phyloP scores from a whole-genome alignment of 2,797 vertebrate genomes.

The Epinephelus malabaricus region DNA sequence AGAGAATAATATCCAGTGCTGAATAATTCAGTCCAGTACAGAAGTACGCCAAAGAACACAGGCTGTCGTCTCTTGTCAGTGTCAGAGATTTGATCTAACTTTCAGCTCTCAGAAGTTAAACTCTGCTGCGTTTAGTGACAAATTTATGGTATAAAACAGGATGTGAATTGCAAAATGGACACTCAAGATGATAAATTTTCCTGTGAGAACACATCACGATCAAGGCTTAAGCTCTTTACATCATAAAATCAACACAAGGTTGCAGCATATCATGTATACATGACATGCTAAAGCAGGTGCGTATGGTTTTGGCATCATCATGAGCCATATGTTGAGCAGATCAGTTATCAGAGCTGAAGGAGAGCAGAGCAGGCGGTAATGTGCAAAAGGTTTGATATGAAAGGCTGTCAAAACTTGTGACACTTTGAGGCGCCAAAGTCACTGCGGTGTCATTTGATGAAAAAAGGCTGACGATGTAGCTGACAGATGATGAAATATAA shows the following conservation, averaged over 20 bases:
- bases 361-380: background rate
- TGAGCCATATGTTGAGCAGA: constrained; percentile 18
- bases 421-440: too few species aligned
- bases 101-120: constrained; percentile 1
- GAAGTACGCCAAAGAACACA: constrained; percentile 1
- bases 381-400: too few species aligned
- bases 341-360: constrained; percentile 34
- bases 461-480: too few species aligned
- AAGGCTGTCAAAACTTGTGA: too few species aligned
- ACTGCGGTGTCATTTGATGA: too few species aligned
- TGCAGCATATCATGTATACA: background rate
- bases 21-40: constrained; percentile 24
- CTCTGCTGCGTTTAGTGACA: background rate
- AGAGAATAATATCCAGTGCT: constrained; percentile 8
- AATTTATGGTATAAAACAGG: background rate
- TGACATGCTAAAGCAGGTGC: background rate
- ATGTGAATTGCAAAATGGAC: background rate
- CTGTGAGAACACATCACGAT: background rate
- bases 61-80: constrained; percentile 3
- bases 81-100: constrained; percentile 7
- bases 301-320: constrained; percentile 20
- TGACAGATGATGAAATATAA: too few species aligned
- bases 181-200: background rate
- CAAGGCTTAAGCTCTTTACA: background rate
- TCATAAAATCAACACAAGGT: constrained; percentile 5